Conservation (phyloP, 2,113 vertebrate species). For the Eretmochelys imbricata region DNA sequence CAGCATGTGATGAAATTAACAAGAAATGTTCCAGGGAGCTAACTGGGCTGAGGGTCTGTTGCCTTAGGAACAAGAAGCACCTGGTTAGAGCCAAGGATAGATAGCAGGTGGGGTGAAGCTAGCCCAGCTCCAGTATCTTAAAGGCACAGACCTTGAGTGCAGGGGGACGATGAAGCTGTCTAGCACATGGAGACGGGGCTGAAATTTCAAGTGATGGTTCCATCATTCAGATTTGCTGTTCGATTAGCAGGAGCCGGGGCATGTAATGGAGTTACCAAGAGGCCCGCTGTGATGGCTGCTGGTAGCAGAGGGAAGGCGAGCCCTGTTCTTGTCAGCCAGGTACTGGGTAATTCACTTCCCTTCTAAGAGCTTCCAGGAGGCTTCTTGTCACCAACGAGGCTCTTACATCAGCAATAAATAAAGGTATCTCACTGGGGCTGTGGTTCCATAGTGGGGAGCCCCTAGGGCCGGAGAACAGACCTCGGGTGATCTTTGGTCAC, state of each 20-base stretch:
- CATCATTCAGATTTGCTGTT: neutral
- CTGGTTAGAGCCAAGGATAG: conserved; percentile 35
- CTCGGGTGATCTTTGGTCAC: neutral
- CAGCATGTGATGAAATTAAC: neutral
- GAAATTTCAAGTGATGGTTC: neutral
- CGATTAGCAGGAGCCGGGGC: neutral
- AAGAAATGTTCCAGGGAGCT: neutral
- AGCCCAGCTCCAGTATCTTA: neutral
- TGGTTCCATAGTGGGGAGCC: neutral
- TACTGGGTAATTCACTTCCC: neutral
- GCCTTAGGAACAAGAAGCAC: conserved; percentile 52
- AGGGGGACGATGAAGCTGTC: neutral
- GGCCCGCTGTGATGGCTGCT: neutral
- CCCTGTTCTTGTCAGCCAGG: neutral
- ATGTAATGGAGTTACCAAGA: neutral
- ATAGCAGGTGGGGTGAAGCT: neutral
- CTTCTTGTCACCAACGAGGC: neutral
- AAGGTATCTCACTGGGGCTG: neutral
- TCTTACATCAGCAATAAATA: neutral
- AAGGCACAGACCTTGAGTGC: neutral
- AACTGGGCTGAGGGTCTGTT: conserved; percentile 24
- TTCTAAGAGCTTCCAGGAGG: neutral
- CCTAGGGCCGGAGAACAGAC: neutral
- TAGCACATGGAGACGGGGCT: neutral
- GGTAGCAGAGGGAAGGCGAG: neutral